Conservation (phyloP, 2,888 invertebrate species). For the Bembecia ichneumoniformis region DNA sequence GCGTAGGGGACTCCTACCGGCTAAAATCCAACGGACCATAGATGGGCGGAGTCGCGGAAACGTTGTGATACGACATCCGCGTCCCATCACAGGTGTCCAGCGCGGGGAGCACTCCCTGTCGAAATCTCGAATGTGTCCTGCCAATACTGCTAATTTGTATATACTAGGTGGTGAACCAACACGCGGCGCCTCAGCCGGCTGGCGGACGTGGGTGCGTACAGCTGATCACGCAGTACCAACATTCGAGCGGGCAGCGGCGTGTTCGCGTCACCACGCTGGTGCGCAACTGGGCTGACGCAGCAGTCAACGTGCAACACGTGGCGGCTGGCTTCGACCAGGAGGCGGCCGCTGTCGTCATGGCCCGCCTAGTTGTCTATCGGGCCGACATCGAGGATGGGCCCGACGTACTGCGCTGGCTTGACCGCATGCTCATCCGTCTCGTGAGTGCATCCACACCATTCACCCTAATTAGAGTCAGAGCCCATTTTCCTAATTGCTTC, state of each 20-base stretch:
- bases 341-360: constrained; percentile 97
- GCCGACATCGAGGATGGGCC: constrained; percentile 96
- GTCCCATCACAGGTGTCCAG: too few relatives aligned
- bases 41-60: too few relatives aligned
- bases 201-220: constrained; percentile 98
- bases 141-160: too few relatives aligned
- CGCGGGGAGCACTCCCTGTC: too few relatives aligned
- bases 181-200: constrained; percentile 94
- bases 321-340: constrained; percentile 98
- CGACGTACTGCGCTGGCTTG: constrained; percentile 98
- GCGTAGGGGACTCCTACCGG: too few relatives aligned
- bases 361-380: constrained; percentile 94
- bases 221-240: constrained; percentile 98
- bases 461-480: too few relatives aligned
- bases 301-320: constrained; percentile 89
- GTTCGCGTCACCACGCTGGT: constrained; percentile 97
- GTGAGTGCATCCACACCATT: too few relatives aligned
- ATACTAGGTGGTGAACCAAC: constrained; percentile 86
- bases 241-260: constrained; percentile 94
- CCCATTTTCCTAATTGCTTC: too few relatives aligned
- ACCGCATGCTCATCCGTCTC: constrained; percentile 96
- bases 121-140: too few relatives aligned
- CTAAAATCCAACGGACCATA: too few relatives aligned
- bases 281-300: constrained; percentile 98
- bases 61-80: too few relatives aligned